Conservation (phyloP, 2,797 vertebrate genomes). For the Galagoides demidoff region DNA sequence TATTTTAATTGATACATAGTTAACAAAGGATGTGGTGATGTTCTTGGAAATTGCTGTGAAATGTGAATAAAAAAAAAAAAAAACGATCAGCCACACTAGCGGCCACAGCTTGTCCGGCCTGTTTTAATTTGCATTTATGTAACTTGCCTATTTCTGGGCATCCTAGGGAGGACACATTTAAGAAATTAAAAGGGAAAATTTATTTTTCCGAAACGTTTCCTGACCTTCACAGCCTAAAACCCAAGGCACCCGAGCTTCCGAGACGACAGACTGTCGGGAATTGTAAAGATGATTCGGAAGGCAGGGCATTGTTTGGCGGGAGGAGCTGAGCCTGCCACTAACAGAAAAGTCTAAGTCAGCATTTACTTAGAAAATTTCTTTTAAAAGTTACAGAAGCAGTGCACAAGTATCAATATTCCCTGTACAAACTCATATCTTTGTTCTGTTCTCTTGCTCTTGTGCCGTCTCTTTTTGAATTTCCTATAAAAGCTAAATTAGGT, state of each 20-base stretch:
- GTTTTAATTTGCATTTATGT: slow-evolving; percentile 78
- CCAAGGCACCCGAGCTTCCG: slow-evolving; percentile 41
- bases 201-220: slow-evolving; percentile 68
- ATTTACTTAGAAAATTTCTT: slow-evolving; percentile 84
- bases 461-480: slow-evolving; percentile 86
- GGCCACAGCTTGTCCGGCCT: slow-evolving; percentile 34
- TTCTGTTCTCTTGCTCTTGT: slow-evolving; percentile 77
- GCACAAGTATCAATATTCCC: slow-evolving; percentile 86
- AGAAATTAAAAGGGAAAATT: slow-evolving; percentile 75
- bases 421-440: slow-evolving; percentile 85
- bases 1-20: slow-evolving; percentile 73
- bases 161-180: slow-evolving; percentile 65
- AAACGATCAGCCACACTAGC: slow-evolving; percentile 37
- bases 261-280: slow-evolving; percentile 40
- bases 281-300: slow-evolving; percentile 54
- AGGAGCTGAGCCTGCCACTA: slow-evolving; percentile 59
- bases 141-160: slow-evolving; percentile 68
- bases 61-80: slow-evolving; percentile 59
- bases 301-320: slow-evolving; percentile 62
- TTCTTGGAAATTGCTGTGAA: slow-evolving; percentile 71
- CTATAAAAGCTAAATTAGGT: slow-evolving; percentile 90
- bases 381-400: slow-evolving; percentile 85
- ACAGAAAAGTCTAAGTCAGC: slow-evolving; percentile 83
- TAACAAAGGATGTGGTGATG: slow-evolving; percentile 50
- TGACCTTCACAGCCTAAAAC: slow-evolving; percentile 69